These are phyloP conservation scores for Pleuronectes platessa DNA, from an alignment of 2,113 vertebrate species.

Conservation along the genomic window DNA sequence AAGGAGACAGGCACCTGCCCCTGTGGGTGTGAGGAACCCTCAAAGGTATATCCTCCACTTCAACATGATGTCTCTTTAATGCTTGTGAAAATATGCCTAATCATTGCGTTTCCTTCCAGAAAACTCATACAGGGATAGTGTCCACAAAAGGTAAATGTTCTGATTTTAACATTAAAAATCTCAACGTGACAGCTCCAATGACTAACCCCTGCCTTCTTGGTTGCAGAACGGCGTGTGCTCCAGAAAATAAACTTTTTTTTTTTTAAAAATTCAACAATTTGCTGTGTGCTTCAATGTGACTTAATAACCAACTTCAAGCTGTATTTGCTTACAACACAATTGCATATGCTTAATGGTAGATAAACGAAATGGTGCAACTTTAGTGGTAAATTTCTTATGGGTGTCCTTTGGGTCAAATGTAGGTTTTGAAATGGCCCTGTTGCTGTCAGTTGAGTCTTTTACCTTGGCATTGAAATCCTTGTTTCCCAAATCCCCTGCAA, in stretches of 20 bases:
- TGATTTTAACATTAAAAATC: background rate
- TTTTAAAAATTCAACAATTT: background rate
- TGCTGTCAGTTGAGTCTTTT: constrained; percentile 27
- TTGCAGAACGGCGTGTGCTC: constrained; percentile 9
- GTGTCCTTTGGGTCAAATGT: background rate
- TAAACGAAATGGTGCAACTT: background rate
- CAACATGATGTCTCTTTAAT: background rate
- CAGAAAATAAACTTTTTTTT: background rate
- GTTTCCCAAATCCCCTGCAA: constrained; percentile 84
- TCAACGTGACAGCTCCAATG: background rate
- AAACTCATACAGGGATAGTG: background rate
- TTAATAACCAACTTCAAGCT: background rate
- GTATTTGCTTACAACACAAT: background rate
- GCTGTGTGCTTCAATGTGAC: background rate
- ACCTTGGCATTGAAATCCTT: constrained; percentile 87
- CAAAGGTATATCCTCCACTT: background rate
- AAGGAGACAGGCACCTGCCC: background rate
- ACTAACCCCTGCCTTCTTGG: background rate
- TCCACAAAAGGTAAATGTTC: background rate
- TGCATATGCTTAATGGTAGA: too few relatives aligned
- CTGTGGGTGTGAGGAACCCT: background rate
- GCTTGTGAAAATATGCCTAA: background rate
- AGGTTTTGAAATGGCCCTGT: background rate
- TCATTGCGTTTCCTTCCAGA: background rate
- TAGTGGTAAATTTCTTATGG: too few relatives aligned